Conservation (phyloP, 2,113 vertebrate species). For the Oncorhynchus tshawytscha region DNA sequence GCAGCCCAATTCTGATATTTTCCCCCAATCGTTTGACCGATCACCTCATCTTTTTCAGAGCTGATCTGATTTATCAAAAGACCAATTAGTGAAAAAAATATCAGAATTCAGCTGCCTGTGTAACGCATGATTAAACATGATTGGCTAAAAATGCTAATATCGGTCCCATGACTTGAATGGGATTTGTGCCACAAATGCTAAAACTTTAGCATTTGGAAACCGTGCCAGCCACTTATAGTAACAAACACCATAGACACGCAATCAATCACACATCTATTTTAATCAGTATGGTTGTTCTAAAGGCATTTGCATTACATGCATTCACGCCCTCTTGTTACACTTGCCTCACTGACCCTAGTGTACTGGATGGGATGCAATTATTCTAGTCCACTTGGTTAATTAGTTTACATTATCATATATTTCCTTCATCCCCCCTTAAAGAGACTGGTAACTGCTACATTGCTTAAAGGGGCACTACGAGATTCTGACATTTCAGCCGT, state of each 20-base stretch:
- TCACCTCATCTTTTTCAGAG: no score
- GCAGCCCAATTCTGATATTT: background rate
- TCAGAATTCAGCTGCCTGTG: no score
- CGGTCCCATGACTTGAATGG: no score
- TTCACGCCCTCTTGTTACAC: background rate
- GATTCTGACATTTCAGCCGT: no score
- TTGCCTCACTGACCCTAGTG: constrained; percentile 21
- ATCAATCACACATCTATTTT: constrained; percentile 17
- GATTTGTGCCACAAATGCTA: no score
- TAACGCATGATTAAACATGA: no score
- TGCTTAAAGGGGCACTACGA: background rate
- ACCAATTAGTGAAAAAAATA: no score
- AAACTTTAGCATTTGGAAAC: no score
- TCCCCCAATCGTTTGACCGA: background rate
- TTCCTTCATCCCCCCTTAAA: background rate
- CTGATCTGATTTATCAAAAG: no score
- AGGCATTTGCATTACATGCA: constrained; percentile 10
- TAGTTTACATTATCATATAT: background rate
- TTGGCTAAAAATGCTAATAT: no score
- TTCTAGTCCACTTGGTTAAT: constrained; percentile 25
- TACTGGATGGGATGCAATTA: background rate
- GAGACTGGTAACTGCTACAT: background rate
- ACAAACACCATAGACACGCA: constrained; percentile 41
- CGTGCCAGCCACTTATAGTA: background rate
- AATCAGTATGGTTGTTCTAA: constrained; percentile 10